Evolutionary conservation across 1,140 invertebrate species (phyloP), one percentile per base, ranked within the genome.

Genomic region (Rhizoglyphus robini): DNA sequence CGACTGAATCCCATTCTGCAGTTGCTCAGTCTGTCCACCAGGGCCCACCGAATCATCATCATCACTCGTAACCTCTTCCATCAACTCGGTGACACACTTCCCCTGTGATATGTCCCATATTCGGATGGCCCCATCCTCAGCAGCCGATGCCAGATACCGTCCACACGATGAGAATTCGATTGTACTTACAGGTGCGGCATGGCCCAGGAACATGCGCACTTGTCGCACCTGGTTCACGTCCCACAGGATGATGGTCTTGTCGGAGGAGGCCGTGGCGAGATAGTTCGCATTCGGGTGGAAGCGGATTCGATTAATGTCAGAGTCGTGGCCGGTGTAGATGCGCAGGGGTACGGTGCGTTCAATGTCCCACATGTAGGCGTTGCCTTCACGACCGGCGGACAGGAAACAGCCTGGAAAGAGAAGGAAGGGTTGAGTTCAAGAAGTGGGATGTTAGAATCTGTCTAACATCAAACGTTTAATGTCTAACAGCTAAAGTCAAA

Each of bases 251-350:
- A 90, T 81, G 29, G 83, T 84, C 70, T 84, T 83, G 76, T 90
- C 87, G 13, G 82, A 78, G 23, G 87, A 87, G 18, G 86, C 87
- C 0, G 85, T 87, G 38, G 86, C 87, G 66, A 90, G 71, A 72
- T 90, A 89, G 63, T 82, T 81, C 65, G 84, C 82, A 75, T 88
- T 90, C 1, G 88, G 87, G 75, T 90, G 88, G 76, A 91, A 90
- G 70, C 83, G 83, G 27, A 88, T 80, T 71, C 84, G 82, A 75
- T 89, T 88, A 31, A 93, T 84, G 80, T 90, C 86, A 73, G 84
- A 79, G 68, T 82, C 84, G 74, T 93, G 89, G 18, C 88, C 89
- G 49, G 83, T 84, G 74, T 88, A 88, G 68, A 89, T 82, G 69
- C 89, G 78, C 1, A 90, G 76, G 34, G 86, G 85, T 75, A 85